Evolutionary conservation across 2,797 vertebrate genomes (phyloP).

Genomic region (Amblyraja radiata): DNA sequence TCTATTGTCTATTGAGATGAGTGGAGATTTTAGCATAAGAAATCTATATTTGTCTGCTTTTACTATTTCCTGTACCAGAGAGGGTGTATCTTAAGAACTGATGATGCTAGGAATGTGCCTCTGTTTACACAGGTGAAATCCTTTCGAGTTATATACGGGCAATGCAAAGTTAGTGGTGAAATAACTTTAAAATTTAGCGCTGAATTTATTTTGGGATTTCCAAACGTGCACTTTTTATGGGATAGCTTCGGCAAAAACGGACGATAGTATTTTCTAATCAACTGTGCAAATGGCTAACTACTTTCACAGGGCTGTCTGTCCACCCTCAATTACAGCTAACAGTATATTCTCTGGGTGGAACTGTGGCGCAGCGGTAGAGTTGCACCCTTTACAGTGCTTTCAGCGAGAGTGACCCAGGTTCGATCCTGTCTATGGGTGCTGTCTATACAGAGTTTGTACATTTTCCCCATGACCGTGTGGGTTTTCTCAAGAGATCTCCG

Average conservation of each 20-base stretch:
- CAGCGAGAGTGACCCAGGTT: no score
- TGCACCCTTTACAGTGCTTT: no score
- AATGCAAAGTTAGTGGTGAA: not conserved
- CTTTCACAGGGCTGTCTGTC: not conserved
- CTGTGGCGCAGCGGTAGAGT: no score
- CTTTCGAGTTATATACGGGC: not conserved
- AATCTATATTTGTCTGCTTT: not conserved
- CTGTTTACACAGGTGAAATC: slow-evolving; percentile 6
- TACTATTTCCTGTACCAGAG: not conserved
- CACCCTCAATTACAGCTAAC: not conserved
- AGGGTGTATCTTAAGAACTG: not conserved
- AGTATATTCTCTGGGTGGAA: not conserved
- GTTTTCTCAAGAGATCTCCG: no score
- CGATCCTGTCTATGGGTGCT: no score
- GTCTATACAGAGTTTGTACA: no score
- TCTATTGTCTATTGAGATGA: not conserved
- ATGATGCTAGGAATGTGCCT: slow-evolving; percentile 9
- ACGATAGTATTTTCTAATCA: not conserved
- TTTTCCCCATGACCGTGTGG: no score
- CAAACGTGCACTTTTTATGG: not conserved
- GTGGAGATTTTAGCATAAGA: not conserved
- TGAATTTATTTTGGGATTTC: not conserved
- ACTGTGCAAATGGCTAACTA: not conserved
- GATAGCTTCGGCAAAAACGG: not conserved
- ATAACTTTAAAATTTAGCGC: not conserved